Percentiles rank a stretch among this genome's conserved stretches.
These are phyloP conservation scores for Leptarthrus brevirostris DNA, from an alignment of 2,888 invertebrate species.

Conservation along the genomic window DNA sequence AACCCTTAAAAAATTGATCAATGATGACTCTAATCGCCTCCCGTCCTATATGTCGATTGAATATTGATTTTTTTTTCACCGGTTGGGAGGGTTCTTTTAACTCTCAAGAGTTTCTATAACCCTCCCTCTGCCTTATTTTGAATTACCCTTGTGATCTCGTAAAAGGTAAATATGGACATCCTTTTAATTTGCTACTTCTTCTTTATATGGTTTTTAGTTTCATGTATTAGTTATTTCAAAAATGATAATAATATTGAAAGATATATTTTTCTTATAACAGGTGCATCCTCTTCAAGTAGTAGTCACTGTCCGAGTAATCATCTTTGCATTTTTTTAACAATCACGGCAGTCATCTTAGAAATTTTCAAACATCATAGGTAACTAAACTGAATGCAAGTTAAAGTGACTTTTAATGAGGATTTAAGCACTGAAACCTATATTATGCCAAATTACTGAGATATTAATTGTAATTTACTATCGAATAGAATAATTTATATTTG, in stretches of 20 bases:
- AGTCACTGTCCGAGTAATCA: neutral
- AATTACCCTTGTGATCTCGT: too few species aligned
- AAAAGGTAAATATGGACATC: too few species aligned
- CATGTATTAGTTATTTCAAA: too few species aligned
- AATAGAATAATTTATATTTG: slow-evolving; percentile 40
- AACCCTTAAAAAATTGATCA: too few species aligned
- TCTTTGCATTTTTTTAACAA: neutral
- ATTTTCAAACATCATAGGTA: slow-evolving; percentile 25
- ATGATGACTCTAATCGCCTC: too few species aligned
- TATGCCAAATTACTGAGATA: slow-evolving; percentile 48
- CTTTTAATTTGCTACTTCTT: neutral
- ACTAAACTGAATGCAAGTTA: slow-evolving; percentile 22
- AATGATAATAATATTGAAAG: too few species aligned
- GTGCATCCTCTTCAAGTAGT: slow-evolving; percentile 37
- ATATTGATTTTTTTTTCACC: too few species aligned
- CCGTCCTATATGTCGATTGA: too few species aligned
- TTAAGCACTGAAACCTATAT: slow-evolving; percentile 39
- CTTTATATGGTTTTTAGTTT: too few species aligned
- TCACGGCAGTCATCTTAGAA: slow-evolving; percentile 15
- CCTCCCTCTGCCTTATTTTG: too few species aligned
- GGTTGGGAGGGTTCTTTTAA: too few species aligned
- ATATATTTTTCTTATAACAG: slow-evolving; percentile 12
- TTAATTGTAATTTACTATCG: slow-evolving; percentile 44
- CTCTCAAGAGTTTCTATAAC: too few species aligned
- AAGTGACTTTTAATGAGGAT: slow-evolving; percentile 8